Percentiles rank a stretch among this genome's conserved stretches.
These are phyloP conservation scores for Cynopterus sphinx DNA, from an alignment of 2,797 vertebrate species.

Conservation along the genomic window DNA sequence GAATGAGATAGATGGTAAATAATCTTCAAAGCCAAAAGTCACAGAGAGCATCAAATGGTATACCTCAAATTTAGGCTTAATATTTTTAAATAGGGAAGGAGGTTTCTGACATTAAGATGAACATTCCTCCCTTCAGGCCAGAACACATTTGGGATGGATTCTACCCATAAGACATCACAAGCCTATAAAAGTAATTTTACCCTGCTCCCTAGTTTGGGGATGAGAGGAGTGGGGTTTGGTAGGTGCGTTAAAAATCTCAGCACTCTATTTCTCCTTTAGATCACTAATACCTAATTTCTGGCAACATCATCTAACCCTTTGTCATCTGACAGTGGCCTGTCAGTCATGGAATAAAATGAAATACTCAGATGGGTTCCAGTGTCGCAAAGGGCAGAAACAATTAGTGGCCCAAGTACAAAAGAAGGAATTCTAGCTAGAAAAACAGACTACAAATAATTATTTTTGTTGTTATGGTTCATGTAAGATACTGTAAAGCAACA, in stretches of 20 bases:
- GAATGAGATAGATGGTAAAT: background rate
- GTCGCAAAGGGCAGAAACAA: background rate
- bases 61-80: background rate
- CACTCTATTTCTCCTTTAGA: background rate
- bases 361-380: background rate
- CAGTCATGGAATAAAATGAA: background rate
- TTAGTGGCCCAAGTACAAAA: background rate
- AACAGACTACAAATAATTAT: background rate
- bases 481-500: background rate
- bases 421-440: background rate
- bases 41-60: background rate
- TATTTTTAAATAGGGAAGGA: background rate
- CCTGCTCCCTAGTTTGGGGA: background rate
- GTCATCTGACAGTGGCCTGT: background rate
- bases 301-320: background rate
- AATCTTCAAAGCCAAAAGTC: background rate
- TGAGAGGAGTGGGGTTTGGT: accelerated
- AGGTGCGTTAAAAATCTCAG: background rate
- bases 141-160: background rate
- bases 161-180: background rate
- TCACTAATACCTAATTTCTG: background rate
- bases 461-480: background rate
- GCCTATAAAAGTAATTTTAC: background rate
- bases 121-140: background rate
- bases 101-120: background rate